Percentiles rank a stretch among this genome's conserved stretches.
phyloP scores from a whole-genome alignment of 2,888 invertebrate species.

The Hedychridium roseum region DNA sequence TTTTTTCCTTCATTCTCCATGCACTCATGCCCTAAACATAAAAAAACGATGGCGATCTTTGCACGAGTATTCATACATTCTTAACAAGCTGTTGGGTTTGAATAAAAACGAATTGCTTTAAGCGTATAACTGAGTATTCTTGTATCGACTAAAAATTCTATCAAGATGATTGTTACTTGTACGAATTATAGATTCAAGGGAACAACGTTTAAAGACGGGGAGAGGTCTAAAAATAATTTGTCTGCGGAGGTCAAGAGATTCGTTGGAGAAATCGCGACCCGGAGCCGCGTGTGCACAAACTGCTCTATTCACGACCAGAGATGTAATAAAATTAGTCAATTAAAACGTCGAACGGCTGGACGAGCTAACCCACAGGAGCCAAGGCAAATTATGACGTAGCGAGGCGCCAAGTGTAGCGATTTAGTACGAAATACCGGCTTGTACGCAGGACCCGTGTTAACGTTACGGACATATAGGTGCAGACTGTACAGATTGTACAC shows the following conservation, averaged over 20 bases:
- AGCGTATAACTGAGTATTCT: too few species aligned
- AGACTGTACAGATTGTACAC: conserved; percentile 51
- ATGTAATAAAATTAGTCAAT: conserved; percentile 44
- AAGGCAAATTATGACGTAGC: background rate
- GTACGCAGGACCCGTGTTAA: conserved; percentile 42
- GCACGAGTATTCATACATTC: too few species aligned
- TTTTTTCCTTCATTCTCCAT: too few species aligned
- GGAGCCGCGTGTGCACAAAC: conserved; percentile 16
- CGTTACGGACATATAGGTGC: conserved; percentile 25
- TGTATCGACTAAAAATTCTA: too few species aligned
- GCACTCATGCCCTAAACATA: too few species aligned
- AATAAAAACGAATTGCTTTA: too few species aligned
- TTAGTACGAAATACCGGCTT: conserved; percentile 27
- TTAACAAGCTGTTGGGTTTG: too few species aligned
- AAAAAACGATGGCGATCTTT: too few species aligned
- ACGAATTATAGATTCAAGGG: too few species aligned
- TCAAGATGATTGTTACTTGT: too few species aligned
- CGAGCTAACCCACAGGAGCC: conserved; percentile 4
- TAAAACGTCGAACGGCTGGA: conserved; percentile 24
- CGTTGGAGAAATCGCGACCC: background rate
- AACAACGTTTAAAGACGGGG: too few species aligned
- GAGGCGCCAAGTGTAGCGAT: background rate
- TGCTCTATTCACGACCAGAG: conserved; percentile 15
- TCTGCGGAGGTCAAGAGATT: background rate
- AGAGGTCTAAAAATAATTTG: too few species aligned